A percentile compares a stretch with the other conserved stretches of the same genome.
These are phyloP conservation scores for Patiria pectinifera DNA, from an alignment of 53 echinoderm and acorn worm species.

Conservation along the genomic window DNA sequence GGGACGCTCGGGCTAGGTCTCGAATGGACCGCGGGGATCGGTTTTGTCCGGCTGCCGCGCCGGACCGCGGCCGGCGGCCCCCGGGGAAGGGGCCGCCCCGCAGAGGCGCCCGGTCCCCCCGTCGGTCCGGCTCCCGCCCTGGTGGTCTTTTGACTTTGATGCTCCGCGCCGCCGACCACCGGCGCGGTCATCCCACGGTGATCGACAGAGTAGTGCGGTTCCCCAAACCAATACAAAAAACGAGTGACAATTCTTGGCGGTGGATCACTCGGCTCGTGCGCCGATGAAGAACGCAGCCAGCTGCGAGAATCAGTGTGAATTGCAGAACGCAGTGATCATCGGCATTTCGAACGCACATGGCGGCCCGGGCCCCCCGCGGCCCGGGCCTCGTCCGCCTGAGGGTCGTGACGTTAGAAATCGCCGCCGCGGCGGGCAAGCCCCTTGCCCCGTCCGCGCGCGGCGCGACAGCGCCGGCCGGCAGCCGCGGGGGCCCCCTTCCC, in stretches of 20 bases:
- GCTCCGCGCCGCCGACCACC: background rate
- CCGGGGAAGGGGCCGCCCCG: no score
- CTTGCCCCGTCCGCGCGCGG: no score
- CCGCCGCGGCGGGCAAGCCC: no score
- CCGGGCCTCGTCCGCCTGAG: slow-evolving; percentile 62
- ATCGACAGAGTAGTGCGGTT: background rate
- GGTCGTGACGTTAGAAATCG: background rate
- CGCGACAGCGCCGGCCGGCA: no score
- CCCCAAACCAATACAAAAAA: background rate
- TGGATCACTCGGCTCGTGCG: slow-evolving; percentile 98
- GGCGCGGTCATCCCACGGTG: background rate
- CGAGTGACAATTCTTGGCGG: slow-evolving; percentile 85
- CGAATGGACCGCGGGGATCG: no score
- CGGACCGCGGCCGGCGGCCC: no score
- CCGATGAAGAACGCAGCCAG: slow-evolving; percentile 93
- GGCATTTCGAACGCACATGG: slow-evolving; percentile 82
- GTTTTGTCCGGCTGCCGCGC: no score
- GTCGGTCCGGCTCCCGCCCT: slow-evolving; percentile 38
- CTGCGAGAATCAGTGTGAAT: slow-evolving; percentile 89
- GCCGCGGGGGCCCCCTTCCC: no score
- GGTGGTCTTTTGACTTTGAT: background rate
- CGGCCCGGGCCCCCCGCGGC: slow-evolving; percentile 71
- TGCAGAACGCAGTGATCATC: slow-evolving; percentile 90
- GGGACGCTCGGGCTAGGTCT: no score
- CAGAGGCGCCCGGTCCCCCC: background rate